Base-by-base conservation (phyloP, 2,888 invertebrate genomes). In the Tenthredo livida region DNA sequence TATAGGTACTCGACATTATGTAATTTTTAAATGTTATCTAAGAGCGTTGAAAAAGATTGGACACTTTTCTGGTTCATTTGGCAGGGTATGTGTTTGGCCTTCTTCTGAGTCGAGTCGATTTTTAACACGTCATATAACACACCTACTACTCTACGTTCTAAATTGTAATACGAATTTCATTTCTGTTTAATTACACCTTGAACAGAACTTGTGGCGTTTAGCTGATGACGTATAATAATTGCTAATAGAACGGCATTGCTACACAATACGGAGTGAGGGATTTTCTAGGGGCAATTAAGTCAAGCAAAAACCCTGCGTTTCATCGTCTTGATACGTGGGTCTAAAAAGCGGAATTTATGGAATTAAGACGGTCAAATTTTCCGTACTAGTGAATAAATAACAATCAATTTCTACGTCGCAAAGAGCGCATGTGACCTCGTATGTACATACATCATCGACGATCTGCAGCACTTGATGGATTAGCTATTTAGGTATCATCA, bases 121-220 rank as follows among this genome's bases (percentile, higher is more conserved):
- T 73, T 73, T 21, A 29, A 40, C 73, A 17, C 25, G 17, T 43
- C 7, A 21, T 21, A n/a, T 4, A 10, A 72, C 7, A 37, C n/a
- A 7, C 17, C 37, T n/a, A 40, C n/a, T 67, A 67, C 29, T 40
- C 3, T 21, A 72, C 72, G 72, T 72, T 72, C 72, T 72, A 72
- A 25, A 73, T 73, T 47, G 10, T 73, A 40, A 73, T 73, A 33
- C 17, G 67, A 10, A 47, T 40, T 73, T 43, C 15, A 40, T 40
- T 25, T 43, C 40, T 33, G 67, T 25, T 12, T 15, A 73, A 73
- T 40, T 15, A 73, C 73, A 73, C 73, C 73, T 73, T 73, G 73
- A 25, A 47, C 40, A 72, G 7, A 65, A 65, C 21, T 25, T 29
- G 5, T 25, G 43, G 21, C 73, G 73, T 73, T 25, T 15, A 17